Evolutionary conservation across 1,140 invertebrate species (phyloP), one percentile per base, ranked within the genome.

Genomic region (Diachasma alloeum): DNA sequence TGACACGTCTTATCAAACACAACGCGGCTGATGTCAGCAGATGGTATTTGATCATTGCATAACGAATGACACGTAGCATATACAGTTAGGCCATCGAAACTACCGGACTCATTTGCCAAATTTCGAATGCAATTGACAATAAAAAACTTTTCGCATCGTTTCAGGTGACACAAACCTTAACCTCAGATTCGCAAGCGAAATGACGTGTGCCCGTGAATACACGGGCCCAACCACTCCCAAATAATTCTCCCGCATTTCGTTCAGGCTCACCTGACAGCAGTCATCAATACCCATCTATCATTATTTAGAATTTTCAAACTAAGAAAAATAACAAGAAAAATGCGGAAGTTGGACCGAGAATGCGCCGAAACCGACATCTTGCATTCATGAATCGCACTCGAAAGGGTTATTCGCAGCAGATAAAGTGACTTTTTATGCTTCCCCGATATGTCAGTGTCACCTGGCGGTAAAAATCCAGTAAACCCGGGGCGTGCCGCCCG

Each of bases 401-500:
- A 56, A 17, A 56, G 31, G 15, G 1, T 56, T 56, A 56, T 56
- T 22, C 1, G 10, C 48, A 8, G n/a, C 17, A 1, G 48, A 56
- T 56, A 67, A 36, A 11, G 15, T 36, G 10, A 19, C 48, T 56
- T 56, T 22, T 56, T 19, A 6, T 31, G 31, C 31, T 31, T 6
- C 6, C 31, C 31, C 31, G 24, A 24, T 22, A 26, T 22, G 44
- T 13, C 68, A 42, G 39, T 67, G 81, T 73, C 75, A 74, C 71
- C 79, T 83, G 22, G 48, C 15, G 77, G 66, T 71, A 76, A 80
- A 83, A 83, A 82, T 76, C 66, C 13, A 15, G 22, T 13, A 15
- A 69, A 78, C 17, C 53, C n/a, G 31, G 82, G 82, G 80, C 78
- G 80, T 84, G 72, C 77, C 78, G 77, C 19, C 48, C 15, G 10